phyloP scores from a whole-genome alignment of 2,888 invertebrate genomes.

The Prostheceraeus crozeri region DNA sequence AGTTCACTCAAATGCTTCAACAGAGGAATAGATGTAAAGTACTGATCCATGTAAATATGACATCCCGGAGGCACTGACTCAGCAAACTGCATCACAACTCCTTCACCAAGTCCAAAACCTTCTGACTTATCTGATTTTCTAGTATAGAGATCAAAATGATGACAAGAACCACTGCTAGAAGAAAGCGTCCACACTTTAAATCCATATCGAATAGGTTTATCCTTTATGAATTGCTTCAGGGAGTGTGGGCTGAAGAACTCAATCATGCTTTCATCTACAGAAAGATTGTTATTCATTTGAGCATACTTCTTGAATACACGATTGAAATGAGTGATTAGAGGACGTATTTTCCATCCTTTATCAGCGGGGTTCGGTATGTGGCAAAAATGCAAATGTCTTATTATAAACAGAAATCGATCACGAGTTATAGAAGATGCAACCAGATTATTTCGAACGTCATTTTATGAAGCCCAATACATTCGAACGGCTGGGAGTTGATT shows the following conservation, averaged over 20 bases:
- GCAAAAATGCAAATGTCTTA: too few relatives aligned
- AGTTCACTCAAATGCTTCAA: neutral
- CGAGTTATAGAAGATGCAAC: too few relatives aligned
- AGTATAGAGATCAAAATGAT: conserved; percentile 3
- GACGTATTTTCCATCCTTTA: neutral
- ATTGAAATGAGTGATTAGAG: neutral
- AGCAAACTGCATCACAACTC: neutral
- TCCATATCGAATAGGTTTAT: conserved; percentile 17
- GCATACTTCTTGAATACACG: neutral
- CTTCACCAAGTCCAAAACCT: conserved; percentile 1
- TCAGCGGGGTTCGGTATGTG: too few relatives aligned
- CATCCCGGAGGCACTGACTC: conserved; percentile 1
- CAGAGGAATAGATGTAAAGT: neutral
- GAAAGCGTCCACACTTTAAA: conserved; percentile 20
- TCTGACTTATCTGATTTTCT: neutral
- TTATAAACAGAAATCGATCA: too few relatives aligned
- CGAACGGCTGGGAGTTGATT: too few relatives aligned
- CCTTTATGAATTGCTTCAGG: neutral
- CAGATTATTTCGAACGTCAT: too few relatives aligned
- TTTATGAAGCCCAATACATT: too few relatives aligned
- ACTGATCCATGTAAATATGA: conserved; percentile 11
- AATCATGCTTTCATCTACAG: conserved; percentile 24
- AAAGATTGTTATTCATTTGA: neutral
- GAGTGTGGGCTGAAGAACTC: conserved; percentile 13
- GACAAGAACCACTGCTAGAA: neutral